Evolutionary conservation across 2,797 vertebrate genomes (phyloP), one percentile per base, ranked within the genome.

Genomic region (Chloroceryle amazona): DNA sequence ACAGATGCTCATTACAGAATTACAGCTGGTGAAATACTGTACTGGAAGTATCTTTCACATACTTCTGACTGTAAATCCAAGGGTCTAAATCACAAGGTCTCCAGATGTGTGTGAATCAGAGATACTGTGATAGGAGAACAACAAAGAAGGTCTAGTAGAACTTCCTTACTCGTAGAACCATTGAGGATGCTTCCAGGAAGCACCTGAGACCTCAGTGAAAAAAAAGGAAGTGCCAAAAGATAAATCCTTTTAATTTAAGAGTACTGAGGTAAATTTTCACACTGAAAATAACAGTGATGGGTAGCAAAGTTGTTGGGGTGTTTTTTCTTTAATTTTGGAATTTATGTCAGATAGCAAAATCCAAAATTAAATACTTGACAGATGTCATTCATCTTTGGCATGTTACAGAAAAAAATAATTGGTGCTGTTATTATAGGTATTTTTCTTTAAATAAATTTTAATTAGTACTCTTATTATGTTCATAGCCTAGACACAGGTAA

Each of bases 391-490:
- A 41, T 51, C 31, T 26, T 1, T 52, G 22, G 11, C 28, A 33
- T 54, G 23, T 87, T 31, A 70, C 19, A 81, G 49, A 39, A 93
- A 72, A 42, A 83, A 80, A 37, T 90, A 33, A 51, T 51, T 42
- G 29, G 9, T 83, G n/a, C 11, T 82, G 33, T 41, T 66, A 29
- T 41, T 49, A 21, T 5, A 83, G 7, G 12, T 49, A 21, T 73
- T 90, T 75, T 66, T 39, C 26, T 89, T 68, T 19, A 70, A 81
- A 85, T 39, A 89, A 74, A 84, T 58, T 68, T 81, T 94, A 57
- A 91, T 86, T 78, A 47, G 11, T n/a, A 33, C 22, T 60, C 42
- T 86, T 82, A 65, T 51, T 23, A 9, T 16, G 28, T 42, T 90
- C 82, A 37, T 60, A 86, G 39, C 37, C 61, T 55, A 71, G 61